A percentile compares a stretch with the other conserved stretches of the same genome.
Conservation (phyloP, 2,113 vertebrate species). For the Lamprotornis superbus region DNA sequence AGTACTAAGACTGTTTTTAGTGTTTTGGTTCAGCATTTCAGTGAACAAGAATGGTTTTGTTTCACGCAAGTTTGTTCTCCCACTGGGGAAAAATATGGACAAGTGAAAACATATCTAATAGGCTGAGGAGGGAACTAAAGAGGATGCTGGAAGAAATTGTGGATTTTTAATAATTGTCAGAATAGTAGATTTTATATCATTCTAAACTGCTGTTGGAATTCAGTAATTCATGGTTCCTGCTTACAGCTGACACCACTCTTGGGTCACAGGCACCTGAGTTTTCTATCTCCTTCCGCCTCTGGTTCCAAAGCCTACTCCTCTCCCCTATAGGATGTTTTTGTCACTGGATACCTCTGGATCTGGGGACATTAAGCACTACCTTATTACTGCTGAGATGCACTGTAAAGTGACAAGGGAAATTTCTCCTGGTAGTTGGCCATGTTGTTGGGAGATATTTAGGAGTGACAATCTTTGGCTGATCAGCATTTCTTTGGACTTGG, state of each 20-base stretch:
- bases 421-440: fast-evolving
- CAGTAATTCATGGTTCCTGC: background rate
- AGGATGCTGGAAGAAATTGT: background rate
- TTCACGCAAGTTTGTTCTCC: background rate
- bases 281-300: background rate
- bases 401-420: background rate
- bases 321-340: background rate
- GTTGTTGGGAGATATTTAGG: background rate
- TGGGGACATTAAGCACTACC: fast-evolving
- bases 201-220: background rate
- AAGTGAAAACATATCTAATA: background rate
- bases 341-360: background rate
- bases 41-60: background rate
- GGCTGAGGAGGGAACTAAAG: background rate
- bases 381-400: background rate
- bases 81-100: background rate
- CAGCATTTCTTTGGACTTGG: background rate
- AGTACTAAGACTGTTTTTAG: background rate
- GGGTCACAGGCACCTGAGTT: background rate
- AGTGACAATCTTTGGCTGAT: background rate
- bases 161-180: background rate
- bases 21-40: background rate
- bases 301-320: background rate
- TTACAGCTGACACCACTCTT: background rate
- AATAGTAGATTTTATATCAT: background rate